Evolutionary conservation across 1,140 invertebrate genomes (phyloP).

Genomic region (Lordiphosa clarofinis): DNA sequence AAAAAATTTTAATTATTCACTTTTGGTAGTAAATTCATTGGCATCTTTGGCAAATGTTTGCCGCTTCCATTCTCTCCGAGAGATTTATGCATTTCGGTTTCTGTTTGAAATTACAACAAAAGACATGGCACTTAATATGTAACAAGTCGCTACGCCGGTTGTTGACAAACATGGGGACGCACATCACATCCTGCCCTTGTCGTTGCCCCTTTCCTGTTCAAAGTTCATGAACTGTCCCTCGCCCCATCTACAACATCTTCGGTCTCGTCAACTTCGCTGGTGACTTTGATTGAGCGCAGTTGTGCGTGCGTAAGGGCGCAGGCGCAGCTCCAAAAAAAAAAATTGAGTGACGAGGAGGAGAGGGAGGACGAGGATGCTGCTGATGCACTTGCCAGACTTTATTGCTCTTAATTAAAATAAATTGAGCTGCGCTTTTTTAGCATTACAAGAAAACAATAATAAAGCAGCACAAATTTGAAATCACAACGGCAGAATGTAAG

Average conservation of each 20-base stretch:
- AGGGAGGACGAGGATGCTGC: conserved; percentile 8
- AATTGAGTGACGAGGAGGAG: conserved; percentile 1
- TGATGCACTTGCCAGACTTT: conserved; percentile 58
- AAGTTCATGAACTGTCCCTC: conserved; percentile 65
- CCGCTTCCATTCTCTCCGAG: no score
- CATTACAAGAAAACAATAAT: conserved; percentile 70
- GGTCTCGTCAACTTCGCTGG: conserved; percentile 37
- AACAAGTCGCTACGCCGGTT: no score
- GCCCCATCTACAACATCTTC: not conserved
- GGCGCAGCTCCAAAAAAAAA: conserved; percentile 36
- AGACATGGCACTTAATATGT: no score
- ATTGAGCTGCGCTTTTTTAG: conserved; percentile 77
- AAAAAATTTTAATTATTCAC: no score
- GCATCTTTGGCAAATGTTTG: no score
- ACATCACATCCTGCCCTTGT: no score
- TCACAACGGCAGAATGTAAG: conserved; percentile 64
- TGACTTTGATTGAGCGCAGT: conserved; percentile 75
- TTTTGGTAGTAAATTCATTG: no score
- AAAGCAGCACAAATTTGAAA: conserved; percentile 44
- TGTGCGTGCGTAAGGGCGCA: conserved; percentile 56
- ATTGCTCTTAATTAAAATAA: conserved; percentile 78
- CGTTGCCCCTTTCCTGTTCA: conserved; percentile 31
- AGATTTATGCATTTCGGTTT: no score
- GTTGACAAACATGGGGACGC: no score
- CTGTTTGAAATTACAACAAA: no score